These are phyloP conservation scores for Siniperca knerii DNA, from an alignment of 2,113 vertebrate species.

Conservation along the genomic window DNA sequence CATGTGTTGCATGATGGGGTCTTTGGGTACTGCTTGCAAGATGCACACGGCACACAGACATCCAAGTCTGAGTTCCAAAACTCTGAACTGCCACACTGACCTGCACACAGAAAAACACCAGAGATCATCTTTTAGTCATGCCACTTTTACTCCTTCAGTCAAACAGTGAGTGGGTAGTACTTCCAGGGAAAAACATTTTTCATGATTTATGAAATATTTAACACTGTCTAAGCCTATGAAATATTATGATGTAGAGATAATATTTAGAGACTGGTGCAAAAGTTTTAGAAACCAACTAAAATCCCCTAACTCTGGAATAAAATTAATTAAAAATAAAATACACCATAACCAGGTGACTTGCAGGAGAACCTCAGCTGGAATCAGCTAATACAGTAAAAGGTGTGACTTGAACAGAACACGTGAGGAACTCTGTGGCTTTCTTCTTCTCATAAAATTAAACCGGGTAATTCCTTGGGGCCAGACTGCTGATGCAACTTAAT, in stretches of 20 bases:
- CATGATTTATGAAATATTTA: not conserved
- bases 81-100: slow-evolving; percentile 71
- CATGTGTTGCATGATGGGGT: slow-evolving; percentile 86
- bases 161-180: not conserved
- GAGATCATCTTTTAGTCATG: not conserved
- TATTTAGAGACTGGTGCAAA: not conserved
- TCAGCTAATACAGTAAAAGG: not conserved
- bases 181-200: not conserved
- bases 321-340: slow-evolving; percentile 5
- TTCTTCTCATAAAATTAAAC: slow-evolving; percentile 62
- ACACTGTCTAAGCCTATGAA: not conserved
- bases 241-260: not conserved
- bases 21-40: slow-evolving; percentile 84
- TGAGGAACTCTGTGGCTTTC: slow-evolving; percentile 41
- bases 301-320: not conserved
- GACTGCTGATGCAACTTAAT: slow-evolving; percentile 48
- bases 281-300: not conserved
- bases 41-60: slow-evolving; percentile 77
- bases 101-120: slow-evolving; percentile 61
- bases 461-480: slow-evolving; percentile 69
- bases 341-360: not conserved
- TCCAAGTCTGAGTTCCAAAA: slow-evolving; percentile 83
- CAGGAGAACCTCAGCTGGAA: slow-evolving; percentile 8
- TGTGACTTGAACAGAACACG: slow-evolving; percentile 21
- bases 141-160: not conserved